Evolutionary conservation across 2,113 vertebrate genomes (phyloP).

Genomic region (Drymodes brunneopygia): DNA sequence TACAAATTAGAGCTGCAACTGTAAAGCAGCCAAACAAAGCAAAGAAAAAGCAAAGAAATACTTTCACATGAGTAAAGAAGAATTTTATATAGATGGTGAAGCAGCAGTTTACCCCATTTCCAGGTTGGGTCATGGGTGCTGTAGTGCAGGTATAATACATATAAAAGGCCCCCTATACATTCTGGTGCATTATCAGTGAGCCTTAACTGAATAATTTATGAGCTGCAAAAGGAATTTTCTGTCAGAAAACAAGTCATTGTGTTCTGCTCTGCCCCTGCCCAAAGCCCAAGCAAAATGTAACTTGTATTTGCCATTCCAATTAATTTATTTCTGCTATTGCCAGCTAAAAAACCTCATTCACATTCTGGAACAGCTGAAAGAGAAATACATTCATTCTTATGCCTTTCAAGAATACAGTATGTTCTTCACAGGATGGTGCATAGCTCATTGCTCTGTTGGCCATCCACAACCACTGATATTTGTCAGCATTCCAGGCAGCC

Average conservation of each 20-base stretch:
- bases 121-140: not conserved
- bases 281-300: not conserved
- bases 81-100: not conserved
- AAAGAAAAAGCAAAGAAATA: not conserved
- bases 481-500: slow-evolving; percentile 4
- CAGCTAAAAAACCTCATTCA: not conserved
- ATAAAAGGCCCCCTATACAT: not conserved
- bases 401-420: not conserved
- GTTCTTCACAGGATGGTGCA: not conserved
- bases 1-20: not conserved
- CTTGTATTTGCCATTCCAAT: not conserved
- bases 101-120: not conserved
- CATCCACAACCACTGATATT: not conserved
- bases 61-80: not conserved
- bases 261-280: not conserved
- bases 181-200: not conserved
- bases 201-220: not conserved
- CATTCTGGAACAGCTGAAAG: not conserved
- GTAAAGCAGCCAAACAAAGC: not conserved
- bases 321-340: not conserved
- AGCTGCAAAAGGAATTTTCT: not conserved
- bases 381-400: not conserved
- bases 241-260: not conserved
- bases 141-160: not conserved
- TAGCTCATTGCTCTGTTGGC: slow-evolving; percentile 18